Evolutionary conservation across 2,113 vertebrate species (phyloP), one percentile per base, ranked within the genome.

Genomic region (Hemiscyllium ocellatum): DNA sequence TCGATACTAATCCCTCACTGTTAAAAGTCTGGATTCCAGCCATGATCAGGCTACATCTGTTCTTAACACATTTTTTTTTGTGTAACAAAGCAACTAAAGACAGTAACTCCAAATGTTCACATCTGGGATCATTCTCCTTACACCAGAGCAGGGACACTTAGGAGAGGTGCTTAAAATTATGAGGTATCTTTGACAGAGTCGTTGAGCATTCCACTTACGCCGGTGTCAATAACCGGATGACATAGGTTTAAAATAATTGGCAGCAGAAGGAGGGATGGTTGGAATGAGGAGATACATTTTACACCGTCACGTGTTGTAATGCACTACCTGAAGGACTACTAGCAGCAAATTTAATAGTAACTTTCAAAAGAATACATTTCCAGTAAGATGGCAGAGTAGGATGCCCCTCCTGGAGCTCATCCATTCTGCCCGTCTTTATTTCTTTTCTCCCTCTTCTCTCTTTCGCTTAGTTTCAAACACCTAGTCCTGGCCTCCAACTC

Each of bases 1-100:
- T 90, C 52, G 17, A 33, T 65, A 33, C 87, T 61, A 90, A 90
- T 90, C 87, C 33, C 87, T 90, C 87, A 90, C 87, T 90, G 87
- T 61, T 90, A 90, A 13, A 90, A 90, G 61, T 13, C 87, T 90
- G 87, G 87, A 90, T 17, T 12, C 52, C 87, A 33, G 87, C 87
- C 87, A 90, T n/a, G 26, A 61, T 52, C 26, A 90, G 52, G 1
- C 50, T 29, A n/a, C 87, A 90, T 90, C 87, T 90, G 87, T 52
- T 61, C 87, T 19, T 90, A 56, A 90, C 50, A 90, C 33, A 61
- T 4, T 61, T 33, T 26, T 26, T 61, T 33, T 26, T 33, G n/a
- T 61, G 0, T 52, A 13, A 33, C 87, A 90, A 29, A 65, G 22
- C 50, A 52, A 65, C 33, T 61, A 26, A 90, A 83, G 80, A 90